Conservation (phyloP, 2,888 invertebrate genomes). For the Drosophila ustulata region DNA sequence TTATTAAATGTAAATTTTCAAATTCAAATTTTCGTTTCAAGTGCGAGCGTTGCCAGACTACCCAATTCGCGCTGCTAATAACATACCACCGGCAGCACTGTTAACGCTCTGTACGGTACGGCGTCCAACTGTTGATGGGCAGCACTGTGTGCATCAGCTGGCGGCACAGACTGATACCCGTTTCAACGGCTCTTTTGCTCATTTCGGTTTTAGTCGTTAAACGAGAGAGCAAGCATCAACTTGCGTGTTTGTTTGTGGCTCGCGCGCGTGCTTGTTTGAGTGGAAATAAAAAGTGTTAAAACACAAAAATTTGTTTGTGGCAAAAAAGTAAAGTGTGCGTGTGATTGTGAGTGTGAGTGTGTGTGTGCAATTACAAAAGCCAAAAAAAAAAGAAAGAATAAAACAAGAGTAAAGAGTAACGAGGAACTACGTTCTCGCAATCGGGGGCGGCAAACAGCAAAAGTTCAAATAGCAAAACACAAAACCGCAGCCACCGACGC, state of each 20-base stretch:
- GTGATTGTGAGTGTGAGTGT: conserved; percentile 42
- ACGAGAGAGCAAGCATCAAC: conserved; percentile 49
- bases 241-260: conserved; percentile 23
- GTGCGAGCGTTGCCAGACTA: conserved; percentile 32
- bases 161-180: conserved; percentile 16
- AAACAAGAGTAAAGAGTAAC: conserved; percentile 31
- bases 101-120: neutral
- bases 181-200: conserved; percentile 54
- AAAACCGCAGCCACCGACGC: conserved; percentile 27
- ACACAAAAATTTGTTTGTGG: conserved; percentile 44
- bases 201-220: conserved; percentile 59
- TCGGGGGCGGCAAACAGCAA: conserved; percentile 50
- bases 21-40: neutral
- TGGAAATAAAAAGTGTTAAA: conserved; percentile 52
- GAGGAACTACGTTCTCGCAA: conserved; percentile 42
- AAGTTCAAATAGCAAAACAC: conserved; percentile 54
- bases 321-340: conserved; percentile 28
- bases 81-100: neutral
- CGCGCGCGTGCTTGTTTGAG: conserved; percentile 33
- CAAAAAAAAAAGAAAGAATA: conserved; percentile 14
- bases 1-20: neutral
- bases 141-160: conserved; percentile 55
- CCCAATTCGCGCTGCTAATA: neutral
- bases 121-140: conserved; percentile 9
- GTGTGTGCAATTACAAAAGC: conserved; percentile 61